Base-by-base conservation (phyloP, 23 tunicate species). In the Phallusia fumigata region DNA sequence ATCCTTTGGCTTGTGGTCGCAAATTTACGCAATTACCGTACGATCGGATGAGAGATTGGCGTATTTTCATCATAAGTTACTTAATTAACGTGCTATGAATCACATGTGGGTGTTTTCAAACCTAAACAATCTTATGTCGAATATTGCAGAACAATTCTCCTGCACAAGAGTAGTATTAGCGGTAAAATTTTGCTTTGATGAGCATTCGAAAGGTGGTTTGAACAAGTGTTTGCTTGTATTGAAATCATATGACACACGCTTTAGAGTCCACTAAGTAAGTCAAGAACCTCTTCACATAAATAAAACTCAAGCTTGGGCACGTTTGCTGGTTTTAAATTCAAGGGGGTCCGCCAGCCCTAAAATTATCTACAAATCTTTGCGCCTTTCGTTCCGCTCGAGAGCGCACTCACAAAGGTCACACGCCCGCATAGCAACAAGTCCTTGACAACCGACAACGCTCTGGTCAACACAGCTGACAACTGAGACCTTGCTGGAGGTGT, bases 371-470 rank as follows among this genome's bases (percentile, higher is more conserved):
- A 58, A 58, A 58, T 58, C 69, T 58, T 13, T 58, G 28, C 69
- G 69, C 3, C 13, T 58, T 58, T 58, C 28, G 69, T 58, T 58
- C 69, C 69, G 69, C 69, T 58, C 69, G 69, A 58, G 69, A 21
- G 69, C 69, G 16, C 69, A 24, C 69, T 1, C 28, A 58, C 69
- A 58, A 58, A 58, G 28, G 69, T 22, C 69, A 58, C 69, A 58
- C 69, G 26, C 11, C 69, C 28, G 69, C 16, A 58, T 58, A 74
- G 44, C 78, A 74, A 74, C 78, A 74, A 74, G 44, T 19, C 78
- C 78, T 74, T 74, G 44, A 34, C 44, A 74, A 74, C 78, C 40
- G 16, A 74, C 22, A 74, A 74, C 78, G 78, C 78, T 74, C 16
- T 24, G 2, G 12, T 34, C 78, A 74, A 74, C 44, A 74, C 78